Conservation (phyloP, 1,140 invertebrate species). For the Pectinophora gossypiella region DNA sequence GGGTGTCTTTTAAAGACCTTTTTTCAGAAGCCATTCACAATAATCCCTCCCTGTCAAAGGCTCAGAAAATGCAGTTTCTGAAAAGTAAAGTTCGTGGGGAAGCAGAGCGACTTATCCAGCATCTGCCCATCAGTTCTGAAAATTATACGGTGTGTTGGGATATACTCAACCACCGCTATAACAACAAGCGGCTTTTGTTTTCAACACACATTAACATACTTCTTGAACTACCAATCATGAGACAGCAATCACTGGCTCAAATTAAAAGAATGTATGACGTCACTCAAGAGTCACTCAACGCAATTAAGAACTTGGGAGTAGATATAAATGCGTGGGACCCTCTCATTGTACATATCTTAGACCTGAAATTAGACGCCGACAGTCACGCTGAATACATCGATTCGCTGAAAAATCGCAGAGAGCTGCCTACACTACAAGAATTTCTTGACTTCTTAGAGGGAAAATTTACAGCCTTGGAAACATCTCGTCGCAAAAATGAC, state of each 20-base stretch:
- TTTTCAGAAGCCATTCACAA: constrained; percentile 3
- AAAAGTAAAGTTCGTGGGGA: constrained; percentile 5
- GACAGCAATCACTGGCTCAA: background rate
- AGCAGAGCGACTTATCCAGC: background rate
- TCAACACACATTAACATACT: background rate
- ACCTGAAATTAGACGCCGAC: background rate
- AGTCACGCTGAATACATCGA: background rate
- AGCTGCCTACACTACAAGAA: background rate
- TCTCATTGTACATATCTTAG: background rate
- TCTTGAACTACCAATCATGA: background rate
- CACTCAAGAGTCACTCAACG: background rate
- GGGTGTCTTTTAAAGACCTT: constrained; percentile 7
- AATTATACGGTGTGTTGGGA: background rate
- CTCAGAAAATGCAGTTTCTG: constrained; percentile 5
- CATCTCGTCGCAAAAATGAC: background rate
- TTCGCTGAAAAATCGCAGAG: background rate
- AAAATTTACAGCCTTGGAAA: background rate
- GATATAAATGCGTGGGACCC: background rate
- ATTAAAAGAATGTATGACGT: background rate
- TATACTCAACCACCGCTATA: background rate
- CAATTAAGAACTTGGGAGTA: background rate
- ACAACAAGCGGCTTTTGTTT: background rate
- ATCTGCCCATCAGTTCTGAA: background rate
- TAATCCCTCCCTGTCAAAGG: constrained; percentile 1
- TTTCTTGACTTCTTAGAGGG: background rate